Conservation (phyloP, 2,113 vertebrate genomes). For the Mola mola region DNA sequence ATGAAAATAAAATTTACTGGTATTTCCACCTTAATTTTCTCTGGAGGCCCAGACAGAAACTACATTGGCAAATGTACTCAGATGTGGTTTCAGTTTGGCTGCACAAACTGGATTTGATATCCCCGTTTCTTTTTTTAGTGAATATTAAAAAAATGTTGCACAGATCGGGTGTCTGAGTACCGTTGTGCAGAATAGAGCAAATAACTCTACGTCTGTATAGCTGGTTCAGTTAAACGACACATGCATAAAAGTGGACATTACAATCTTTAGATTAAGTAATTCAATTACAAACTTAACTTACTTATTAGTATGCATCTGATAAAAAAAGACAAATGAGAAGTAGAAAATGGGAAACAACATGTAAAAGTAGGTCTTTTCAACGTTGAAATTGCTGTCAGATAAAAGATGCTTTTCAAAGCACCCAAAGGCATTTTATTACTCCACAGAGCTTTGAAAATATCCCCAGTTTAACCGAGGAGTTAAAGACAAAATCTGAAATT, state of each 20-base stretch:
- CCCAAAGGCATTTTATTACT: conserved; percentile 30
- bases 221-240: not conserved
- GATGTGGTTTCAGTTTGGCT: conserved; percentile 30
- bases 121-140: not conserved
- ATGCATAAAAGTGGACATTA: not conserved
- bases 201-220: not conserved
- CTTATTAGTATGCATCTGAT: conserved; percentile 28
- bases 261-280: not conserved
- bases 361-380: conserved; percentile 6
- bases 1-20: no score
- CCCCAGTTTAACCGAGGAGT: conserved; percentile 36
- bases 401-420: conserved; percentile 23
- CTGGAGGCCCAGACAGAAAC: conserved; percentile 10
- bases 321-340: not conserved
- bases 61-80: conserved; percentile 31
- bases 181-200: not conserved
- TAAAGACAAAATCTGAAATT: conserved; percentile 26
- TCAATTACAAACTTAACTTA: conserved; percentile 7
- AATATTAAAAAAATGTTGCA: not conserved
- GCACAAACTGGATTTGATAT: conserved; percentile 23
- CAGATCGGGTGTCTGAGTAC: not conserved
- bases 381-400: conserved; percentile 17
- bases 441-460: conserved; percentile 44
- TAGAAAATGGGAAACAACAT: not conserved
- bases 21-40: no score